Base-by-base conservation (phyloP, 2,888 invertebrate genomes). In the Gastracanthus pulcherrimus region DNA sequence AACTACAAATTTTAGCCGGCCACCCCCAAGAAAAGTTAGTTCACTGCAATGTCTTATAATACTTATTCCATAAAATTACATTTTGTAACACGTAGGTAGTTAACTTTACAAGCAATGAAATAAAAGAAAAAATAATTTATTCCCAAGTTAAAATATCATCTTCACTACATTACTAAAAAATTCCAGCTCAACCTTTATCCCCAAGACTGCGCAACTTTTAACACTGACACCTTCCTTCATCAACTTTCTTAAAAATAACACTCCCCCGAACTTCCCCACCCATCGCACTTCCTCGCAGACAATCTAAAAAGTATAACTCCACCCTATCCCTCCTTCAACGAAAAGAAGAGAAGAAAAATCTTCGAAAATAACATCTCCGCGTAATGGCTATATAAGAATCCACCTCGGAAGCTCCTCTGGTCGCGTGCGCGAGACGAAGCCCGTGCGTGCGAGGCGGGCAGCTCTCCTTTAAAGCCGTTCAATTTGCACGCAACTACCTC, bases 401-500 rank as follows among this genome's bases (percentile, higher is more conserved):
- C 70, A n/a, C 36, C 26, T 66, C 23, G 41, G 45, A 23, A 6
- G 26, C 23, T n/a, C n/a, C n/a, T n/a, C 26, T 26, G 55, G 23
- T 26, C 23, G 23, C 2, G n/a, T 23, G 19, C 11, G 23, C 19
- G 55, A 7, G 23, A 3, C 19, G 11, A 23, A 23, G 23, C 23
- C 23, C 38, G 23, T 66, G 29, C 19, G n/a, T 38, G 55, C 26
- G 29, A 26, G 38, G 7, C 16, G 31, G 36, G 34, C 13, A 51
- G 67, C 74, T 74, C 58, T n/a, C 67, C 79, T 80, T 80, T 74
- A 80, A 69, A 45, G 67, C 74, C 79, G 74, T 80, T 80, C 67
- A 74, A 72, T 80, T 80, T 80, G 67, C 79, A 74, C 74, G 79
- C 74, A 67, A 74, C 79, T 67, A 72, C 64, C 78, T 64, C 64